A percentile compares a stretch with the other conserved stretches of the same genome.
Evolutionary conservation across 2,797 vertebrate species (phyloP).

Genomic region (Cyprinella venusta): DNA sequence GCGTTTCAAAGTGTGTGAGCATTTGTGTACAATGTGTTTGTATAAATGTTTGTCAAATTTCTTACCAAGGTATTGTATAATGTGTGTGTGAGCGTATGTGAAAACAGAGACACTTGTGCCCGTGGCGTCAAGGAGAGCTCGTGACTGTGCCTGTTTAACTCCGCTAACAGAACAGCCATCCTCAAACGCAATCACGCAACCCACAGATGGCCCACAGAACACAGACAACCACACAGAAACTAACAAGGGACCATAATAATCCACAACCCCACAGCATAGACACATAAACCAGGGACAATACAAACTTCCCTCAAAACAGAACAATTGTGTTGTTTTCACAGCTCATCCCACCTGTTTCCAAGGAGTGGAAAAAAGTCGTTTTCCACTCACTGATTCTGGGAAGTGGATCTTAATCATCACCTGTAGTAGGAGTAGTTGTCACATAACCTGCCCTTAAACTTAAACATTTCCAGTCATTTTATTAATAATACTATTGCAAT

Average conservation of each 20-base stretch:
- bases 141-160: slow-evolving; percentile 81
- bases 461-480: not conserved
- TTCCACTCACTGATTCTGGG: slow-evolving; percentile 70
- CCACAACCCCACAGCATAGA: slow-evolving; percentile 47
- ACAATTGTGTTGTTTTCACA: slow-evolving; percentile 18
- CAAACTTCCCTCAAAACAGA: slow-evolving; percentile 9
- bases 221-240: slow-evolving; percentile 71
- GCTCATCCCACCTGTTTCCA: slow-evolving; percentile 76
- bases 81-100: slow-evolving; percentile 65
- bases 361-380: slow-evolving; percentile 76
- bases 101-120: slow-evolving; percentile 72
- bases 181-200: slow-evolving; percentile 78
- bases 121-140: slow-evolving; percentile 76
- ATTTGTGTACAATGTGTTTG: slow-evolving; percentile 27
- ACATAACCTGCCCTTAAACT: slow-evolving; percentile 3
- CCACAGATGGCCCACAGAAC: slow-evolving; percentile 81
- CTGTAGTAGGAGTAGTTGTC: slow-evolving; percentile 56
- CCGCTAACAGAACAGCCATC: slow-evolving; percentile 75
- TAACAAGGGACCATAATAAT: slow-evolving; percentile 70
- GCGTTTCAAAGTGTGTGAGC: slow-evolving; percentile 11
- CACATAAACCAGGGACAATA: slow-evolving; percentile 41
- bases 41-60: slow-evolving; percentile 51
- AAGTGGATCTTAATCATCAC: slow-evolving; percentile 79
- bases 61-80: slow-evolving; percentile 52
- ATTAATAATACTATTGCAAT: not conserved